Conservation (phyloP, 2,113 vertebrate genomes). For the Phalacrocorax aristotelis region DNA sequence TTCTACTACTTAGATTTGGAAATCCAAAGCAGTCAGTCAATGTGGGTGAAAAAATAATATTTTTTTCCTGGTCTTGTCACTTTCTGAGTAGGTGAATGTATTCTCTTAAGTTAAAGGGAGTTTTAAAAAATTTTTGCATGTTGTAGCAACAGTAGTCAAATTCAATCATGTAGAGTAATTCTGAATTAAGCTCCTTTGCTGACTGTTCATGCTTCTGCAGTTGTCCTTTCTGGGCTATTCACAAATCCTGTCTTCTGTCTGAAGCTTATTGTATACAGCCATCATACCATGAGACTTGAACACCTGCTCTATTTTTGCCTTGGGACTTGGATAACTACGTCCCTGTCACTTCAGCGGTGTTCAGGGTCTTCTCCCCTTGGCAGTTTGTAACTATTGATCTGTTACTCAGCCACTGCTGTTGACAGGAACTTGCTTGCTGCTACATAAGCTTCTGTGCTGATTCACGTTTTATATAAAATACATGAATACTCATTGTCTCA, state of each 20-base stretch:
- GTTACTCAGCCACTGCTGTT: neutral
- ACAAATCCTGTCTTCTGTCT: neutral
- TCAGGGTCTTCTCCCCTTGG: neutral
- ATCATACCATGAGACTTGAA: neutral
- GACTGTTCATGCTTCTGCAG: neutral
- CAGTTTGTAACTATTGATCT: neutral
- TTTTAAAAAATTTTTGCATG: neutral
- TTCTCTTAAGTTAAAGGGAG: neutral
- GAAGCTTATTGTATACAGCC: neutral
- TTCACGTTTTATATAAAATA: conserved; percentile 33
- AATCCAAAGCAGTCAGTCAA: neutral
- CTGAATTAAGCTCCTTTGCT: neutral
- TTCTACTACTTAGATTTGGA: neutral
- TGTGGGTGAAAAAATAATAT: neutral
- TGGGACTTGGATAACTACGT: neutral
- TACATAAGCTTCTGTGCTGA: neutral
- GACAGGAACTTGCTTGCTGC: neutral
- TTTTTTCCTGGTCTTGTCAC: neutral
- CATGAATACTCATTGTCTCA: neutral
- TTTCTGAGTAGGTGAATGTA: neutral
- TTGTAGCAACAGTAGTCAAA: neutral
- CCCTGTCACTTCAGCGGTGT: neutral
- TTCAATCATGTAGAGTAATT: neutral
- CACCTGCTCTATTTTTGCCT: neutral
- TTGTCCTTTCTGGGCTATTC: neutral